Base-by-base conservation (phyloP, 2,888 invertebrate species). In the Selenia dentaria region DNA sequence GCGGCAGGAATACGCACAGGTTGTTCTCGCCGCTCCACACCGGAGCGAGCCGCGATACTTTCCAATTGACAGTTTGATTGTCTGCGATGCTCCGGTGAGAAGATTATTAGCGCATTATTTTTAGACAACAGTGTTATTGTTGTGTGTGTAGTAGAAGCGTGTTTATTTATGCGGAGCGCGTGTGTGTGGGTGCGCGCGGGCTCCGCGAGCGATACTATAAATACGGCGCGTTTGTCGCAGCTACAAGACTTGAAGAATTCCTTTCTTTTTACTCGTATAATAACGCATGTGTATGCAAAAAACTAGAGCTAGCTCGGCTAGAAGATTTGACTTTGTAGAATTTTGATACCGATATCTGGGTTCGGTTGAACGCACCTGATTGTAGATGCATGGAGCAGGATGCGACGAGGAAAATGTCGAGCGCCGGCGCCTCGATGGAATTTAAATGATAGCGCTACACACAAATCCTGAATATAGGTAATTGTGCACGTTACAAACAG, bases 171-270 rank as follows among this genome's bases (percentile, higher is more conserved):
- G 50, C 45, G 41, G 41, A 46, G 37, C 40, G 51, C 51, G 52
- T 27, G 56, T 58, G 58, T 54, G 63, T 9, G 56, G 38, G 95
- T 80, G 95, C 95, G 95, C 80, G 95, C n/a, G 95, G 72, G 96
- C 96, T 62, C 94, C 3, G 95, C 94, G 74, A 95, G 48, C 35
- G 46, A 2, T 3, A 51, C 55, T 59, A 54, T 54, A 49, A 62
- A 57, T 59, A 57, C 47, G 49, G 46, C 43, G 48, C 45, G 32
- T 6, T 22, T 54, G 52, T 42, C 46, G 40, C 47, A 35, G 16
- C 29, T 1, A 8, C 8, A 16, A 3, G 18, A 47, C 35, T 39
- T 22, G 47, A 27, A 33, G 29, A 39, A 40, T 32, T 31, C 36
- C 33, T 16, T 18, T 37, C 36, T 18, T 31, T 31, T 40, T 31